phyloP scores from a whole-genome alignment of 37 sponge, comb jelly and placozoan species.

The Diacarnus erythraeanus region DNA sequence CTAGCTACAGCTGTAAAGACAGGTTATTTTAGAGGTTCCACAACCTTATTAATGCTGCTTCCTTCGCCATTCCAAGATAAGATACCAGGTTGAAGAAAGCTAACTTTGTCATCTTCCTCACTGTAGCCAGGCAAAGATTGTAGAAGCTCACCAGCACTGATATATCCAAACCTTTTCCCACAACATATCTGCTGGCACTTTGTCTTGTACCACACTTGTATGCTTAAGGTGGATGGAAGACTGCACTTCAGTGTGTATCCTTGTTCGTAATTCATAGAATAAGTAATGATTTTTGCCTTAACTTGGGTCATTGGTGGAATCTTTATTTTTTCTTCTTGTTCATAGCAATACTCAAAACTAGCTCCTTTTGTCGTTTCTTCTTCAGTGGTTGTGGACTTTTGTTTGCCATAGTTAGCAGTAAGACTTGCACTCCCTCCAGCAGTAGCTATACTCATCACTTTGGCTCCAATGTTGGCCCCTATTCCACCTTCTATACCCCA shows the following conservation, averaged over 20 bases:
- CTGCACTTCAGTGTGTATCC: constrained; percentile 8
- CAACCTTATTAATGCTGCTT: background rate
- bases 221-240: background rate
- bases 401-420: background rate
- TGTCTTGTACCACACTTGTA: background rate
- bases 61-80: constrained; percentile 9
- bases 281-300: constrained; percentile 6
- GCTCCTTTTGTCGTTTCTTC: background rate
- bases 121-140: background rate
- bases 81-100: background rate
- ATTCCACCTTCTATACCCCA: background rate
- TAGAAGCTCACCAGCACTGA: background rate
- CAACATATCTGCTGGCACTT: constrained; percentile 3
- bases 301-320: background rate
- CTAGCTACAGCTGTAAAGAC: no score
- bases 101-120: constrained; percentile 3
- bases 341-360: background rate
- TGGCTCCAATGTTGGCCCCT: constrained; percentile 19
- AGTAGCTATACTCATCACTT: background rate
- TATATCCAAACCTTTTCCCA: background rate
- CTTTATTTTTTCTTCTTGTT: constrained; percentile 14
- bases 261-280: constrained; percentile 8
- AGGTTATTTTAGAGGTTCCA: no score
- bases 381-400: background rate
- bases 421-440: background rate